These are phyloP conservation scores for Psilopogon haemacephalus DNA, from an alignment of 2,113 vertebrate species.

Conservation along the genomic window DNA sequence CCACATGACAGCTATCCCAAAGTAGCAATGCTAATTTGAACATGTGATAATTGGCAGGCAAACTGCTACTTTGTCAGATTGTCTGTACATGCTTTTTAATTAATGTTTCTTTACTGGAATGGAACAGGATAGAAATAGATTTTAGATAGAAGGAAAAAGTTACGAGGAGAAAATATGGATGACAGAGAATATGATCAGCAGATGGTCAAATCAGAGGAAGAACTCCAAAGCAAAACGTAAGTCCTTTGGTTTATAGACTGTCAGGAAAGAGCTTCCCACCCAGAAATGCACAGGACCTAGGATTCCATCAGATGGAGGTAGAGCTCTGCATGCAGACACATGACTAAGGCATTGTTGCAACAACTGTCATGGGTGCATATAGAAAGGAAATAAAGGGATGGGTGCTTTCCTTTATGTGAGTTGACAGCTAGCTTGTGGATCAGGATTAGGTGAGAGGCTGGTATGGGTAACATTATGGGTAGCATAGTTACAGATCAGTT, in stretches of 20 bases:
- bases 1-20: background rate
- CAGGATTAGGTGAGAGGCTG: background rate
- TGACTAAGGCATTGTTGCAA: background rate
- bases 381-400: background rate
- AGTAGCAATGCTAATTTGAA: background rate
- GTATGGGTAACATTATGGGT: background rate
- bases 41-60: background rate
- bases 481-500: background rate
- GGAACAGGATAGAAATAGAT: background rate
- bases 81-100: background rate
- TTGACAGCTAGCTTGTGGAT: background rate
- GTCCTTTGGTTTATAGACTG: conserved; percentile 39
- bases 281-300: background rate
- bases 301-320: background rate
- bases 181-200: background rate
- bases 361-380: background rate
- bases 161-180: background rate
- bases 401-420: background rate
- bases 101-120: background rate
- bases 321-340: background rate
- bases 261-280: background rate
- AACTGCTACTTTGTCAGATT: background rate
- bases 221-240: conserved; percentile 25
- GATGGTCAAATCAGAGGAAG: conserved; percentile 8
- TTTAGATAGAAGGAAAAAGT: background rate